Conservation (phyloP, 2,113 vertebrate species). For the Grammomys surdaster region DNA sequence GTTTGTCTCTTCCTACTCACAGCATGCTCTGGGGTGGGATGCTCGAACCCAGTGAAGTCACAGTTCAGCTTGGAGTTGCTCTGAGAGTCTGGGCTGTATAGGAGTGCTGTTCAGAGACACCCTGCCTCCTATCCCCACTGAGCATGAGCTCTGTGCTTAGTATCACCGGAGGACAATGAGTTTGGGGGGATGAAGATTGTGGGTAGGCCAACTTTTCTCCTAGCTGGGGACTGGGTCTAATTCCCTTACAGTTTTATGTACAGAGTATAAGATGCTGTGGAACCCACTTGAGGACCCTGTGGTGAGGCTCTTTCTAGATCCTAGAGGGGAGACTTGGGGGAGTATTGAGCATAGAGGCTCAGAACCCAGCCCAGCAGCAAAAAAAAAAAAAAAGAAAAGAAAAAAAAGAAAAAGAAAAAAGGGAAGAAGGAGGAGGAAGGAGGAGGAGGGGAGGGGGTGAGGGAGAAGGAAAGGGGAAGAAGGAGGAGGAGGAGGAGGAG, state of each 20-base stretch:
- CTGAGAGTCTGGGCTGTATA: not conserved
- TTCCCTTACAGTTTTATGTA: not conserved
- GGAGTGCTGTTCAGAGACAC: not conserved
- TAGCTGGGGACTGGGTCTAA: not conserved
- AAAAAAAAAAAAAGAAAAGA: not conserved
- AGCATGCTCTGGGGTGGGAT: not conserved
- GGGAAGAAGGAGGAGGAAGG: accelerated
- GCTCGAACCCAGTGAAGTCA: not conserved
- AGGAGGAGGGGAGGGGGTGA: too few species aligned
- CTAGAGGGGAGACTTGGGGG: not conserved
- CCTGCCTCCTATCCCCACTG: not conserved
- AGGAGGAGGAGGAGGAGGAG: too few species aligned
- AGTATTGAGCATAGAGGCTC: not conserved
- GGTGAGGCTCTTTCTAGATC: not conserved
- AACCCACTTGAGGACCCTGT: not conserved
- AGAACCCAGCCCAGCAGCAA: not conserved
- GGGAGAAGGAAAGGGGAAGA: too few species aligned
- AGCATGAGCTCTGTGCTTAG: not conserved
- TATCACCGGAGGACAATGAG: not conserved
- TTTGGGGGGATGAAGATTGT: not conserved
- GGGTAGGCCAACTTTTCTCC: not conserved
- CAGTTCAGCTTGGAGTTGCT: slow-evolving; percentile 10
- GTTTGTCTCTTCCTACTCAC: slow-evolving; percentile 73
- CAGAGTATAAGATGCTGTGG: not conserved
- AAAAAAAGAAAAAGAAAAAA: not conserved